Evolutionary conservation across 2,797 vertebrate species (phyloP).

Genomic region (Anguilla marmorata): DNA sequence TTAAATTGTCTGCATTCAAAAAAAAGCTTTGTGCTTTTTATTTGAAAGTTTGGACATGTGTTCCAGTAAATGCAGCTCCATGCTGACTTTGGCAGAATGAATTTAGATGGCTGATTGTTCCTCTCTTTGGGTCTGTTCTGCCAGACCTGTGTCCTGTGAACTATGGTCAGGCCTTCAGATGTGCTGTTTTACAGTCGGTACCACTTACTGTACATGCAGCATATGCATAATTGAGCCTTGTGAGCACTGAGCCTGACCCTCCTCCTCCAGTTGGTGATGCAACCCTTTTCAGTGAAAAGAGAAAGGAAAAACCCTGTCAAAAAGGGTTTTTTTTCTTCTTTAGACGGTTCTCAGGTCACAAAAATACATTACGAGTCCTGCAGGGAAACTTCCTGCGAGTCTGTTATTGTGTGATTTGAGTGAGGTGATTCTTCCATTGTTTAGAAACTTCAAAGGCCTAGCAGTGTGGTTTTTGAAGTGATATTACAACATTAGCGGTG

Average conservation of each 20-base stretch:
- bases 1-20: background rate
- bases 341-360: background rate
- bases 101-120: background rate
- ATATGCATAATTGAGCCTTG: background rate
- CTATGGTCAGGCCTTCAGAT: background rate
- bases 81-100: background rate
- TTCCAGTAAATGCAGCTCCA: background rate
- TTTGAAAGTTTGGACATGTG: background rate
- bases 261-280: background rate
- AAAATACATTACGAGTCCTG: background rate
- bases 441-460: background rate
- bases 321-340: background rate
- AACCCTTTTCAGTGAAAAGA: background rate
- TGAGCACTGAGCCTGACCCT: background rate
- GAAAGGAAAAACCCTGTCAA: background rate
- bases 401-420: background rate
- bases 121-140: background rate
- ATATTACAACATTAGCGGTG: background rate
- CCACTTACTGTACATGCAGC: background rate
- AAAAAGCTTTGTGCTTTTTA: background rate
- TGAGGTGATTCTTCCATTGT: background rate
- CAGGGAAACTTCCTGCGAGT: background rate
- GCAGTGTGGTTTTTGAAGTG: background rate
- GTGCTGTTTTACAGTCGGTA: background rate
- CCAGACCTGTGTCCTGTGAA: background rate